Base-by-base conservation (phyloP, 2,797 vertebrate species). In the Sebastes nivosus region DNA sequence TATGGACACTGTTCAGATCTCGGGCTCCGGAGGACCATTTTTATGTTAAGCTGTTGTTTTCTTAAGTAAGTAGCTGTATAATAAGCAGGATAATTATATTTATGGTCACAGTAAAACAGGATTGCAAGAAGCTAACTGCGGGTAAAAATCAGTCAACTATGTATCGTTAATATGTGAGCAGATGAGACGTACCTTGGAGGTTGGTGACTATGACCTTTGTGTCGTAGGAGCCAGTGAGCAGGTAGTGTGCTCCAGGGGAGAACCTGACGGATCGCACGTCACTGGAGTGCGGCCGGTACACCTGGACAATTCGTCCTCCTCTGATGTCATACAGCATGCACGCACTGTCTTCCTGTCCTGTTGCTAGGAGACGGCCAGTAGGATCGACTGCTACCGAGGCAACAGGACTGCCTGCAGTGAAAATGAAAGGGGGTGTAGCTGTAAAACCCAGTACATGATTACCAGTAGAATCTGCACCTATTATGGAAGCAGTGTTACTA, bases 261-360 rank as follows among this genome's bases (percentile, higher is more conserved):
- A 99, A 99, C 66, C 98, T 95, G 22, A 99, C 98, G 0, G 98
- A 99, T 34, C 98, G 97, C 29, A 99, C 97, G 0, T 99, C 99
- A 2, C 97, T 98, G 92, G 84, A 67, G 66, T 99, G 98, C 0
- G 99, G 98, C 18, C 96, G 97, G 74, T 99, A 99, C 75, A 96
- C 96, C 90, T 99, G 99, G 4, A 99, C 98, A 85, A 97, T 98
- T 32, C 99, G 96, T 1, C 97, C 98, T 27, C 99, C 99, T 89
- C 98, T 94, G 85, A 99, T 99, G 90, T 99, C 98, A 2, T 99
- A 99, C 75, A 99, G 88, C 97, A 99, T 98, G 82, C 99, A 99
- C 14, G 97, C 98, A 0, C 97, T 97, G 92, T 99, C 98, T 88
- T 99, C 99, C 83, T 99, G 97, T 24, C 99, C 99, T 0, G 97